These are phyloP conservation scores for Ptychodera flava DNA, from an alignment of 35 echinoderm and acorn worm species.

Conservation along the genomic window DNA sequence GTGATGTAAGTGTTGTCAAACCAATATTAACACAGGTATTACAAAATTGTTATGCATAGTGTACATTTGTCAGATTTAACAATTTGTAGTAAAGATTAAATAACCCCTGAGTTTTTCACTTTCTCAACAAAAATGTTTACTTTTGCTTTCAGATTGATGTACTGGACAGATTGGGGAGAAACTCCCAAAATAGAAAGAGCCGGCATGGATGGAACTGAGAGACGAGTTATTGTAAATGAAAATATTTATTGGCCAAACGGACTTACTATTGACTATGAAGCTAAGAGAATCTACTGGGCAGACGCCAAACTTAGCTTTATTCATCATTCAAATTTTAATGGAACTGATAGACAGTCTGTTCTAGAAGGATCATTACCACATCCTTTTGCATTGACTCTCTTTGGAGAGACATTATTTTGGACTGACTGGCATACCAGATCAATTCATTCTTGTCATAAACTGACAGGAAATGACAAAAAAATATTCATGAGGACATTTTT, in stretches of 20 bases:
- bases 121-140: too few species aligned
- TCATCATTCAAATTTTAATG: slow-evolving; percentile 66
- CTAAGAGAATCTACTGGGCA: slow-evolving; percentile 70
- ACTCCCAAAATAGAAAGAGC: slow-evolving; percentile 91
- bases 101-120: too few species aligned
- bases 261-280: slow-evolving; percentile 82
- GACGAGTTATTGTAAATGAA: slow-evolving; percentile 58
- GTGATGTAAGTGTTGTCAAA: too few species aligned
- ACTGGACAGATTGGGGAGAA: slow-evolving; percentile 98
- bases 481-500: slow-evolving; percentile 26
- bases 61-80: too few species aligned
- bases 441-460: slow-evolving; percentile 61
- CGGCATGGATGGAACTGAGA: slow-evolving; percentile 76
- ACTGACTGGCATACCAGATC: slow-evolving; percentile 82
- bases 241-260: slow-evolving; percentile 95
- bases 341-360: slow-evolving; percentile 32
- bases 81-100: too few species aligned
- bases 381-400: slow-evolving; percentile 75
- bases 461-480: slow-evolving; percentile 22
- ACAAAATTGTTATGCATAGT: too few species aligned
- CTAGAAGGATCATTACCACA: slow-evolving; percentile 34
- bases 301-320: slow-evolving; percentile 83
- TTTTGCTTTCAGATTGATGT: slow-evolving; percentile 57
- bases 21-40: too few species aligned
- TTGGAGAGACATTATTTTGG: slow-evolving; percentile 67